A percentile compares a stretch with the other conserved stretches of the same genome.
Conservation (phyloP, 2,113 vertebrate species). For the Lontra canadensis region DNA sequence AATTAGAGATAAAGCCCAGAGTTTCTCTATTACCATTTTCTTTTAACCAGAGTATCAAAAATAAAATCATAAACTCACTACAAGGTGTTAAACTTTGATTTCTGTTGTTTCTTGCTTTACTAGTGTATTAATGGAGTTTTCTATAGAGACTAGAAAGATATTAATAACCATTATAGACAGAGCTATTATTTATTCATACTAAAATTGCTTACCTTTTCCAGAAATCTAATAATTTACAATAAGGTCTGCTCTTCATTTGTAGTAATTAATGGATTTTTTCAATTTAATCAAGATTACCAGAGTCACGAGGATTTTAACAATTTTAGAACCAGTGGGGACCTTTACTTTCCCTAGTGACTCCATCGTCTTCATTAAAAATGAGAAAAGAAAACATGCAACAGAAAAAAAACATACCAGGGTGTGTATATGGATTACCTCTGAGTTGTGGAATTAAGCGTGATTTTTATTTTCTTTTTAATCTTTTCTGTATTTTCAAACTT, state of each 20-base stretch:
- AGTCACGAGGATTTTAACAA: neutral
- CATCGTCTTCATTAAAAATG: neutral
- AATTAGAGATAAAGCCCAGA: neutral
- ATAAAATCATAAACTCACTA: slow-evolving; percentile 9
- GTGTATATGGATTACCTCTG: neutral
- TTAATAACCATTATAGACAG: neutral
- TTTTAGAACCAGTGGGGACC: neutral
- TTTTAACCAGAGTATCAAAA: slow-evolving; percentile 36
- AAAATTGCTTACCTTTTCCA: neutral
- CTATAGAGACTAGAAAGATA: neutral
- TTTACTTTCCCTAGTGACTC: neutral
- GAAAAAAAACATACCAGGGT: neutral
- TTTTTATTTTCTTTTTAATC: neutral
- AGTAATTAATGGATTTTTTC: neutral
- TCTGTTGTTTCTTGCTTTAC: neutral
- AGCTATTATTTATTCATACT: neutral
- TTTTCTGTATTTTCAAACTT: slow-evolving; percentile 21
- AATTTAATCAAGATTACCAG: slow-evolving; percentile 5
- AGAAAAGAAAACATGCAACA: neutral
- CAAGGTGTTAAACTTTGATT: neutral
- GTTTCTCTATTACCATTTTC: neutral
- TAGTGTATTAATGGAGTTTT: neutral
- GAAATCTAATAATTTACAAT: slow-evolving; percentile 22
- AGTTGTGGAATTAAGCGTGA: neutral
- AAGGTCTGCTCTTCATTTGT: neutral